phyloP scores from a whole-genome alignment of 2,797 vertebrate species.

The Numenius phaeopus region DNA sequence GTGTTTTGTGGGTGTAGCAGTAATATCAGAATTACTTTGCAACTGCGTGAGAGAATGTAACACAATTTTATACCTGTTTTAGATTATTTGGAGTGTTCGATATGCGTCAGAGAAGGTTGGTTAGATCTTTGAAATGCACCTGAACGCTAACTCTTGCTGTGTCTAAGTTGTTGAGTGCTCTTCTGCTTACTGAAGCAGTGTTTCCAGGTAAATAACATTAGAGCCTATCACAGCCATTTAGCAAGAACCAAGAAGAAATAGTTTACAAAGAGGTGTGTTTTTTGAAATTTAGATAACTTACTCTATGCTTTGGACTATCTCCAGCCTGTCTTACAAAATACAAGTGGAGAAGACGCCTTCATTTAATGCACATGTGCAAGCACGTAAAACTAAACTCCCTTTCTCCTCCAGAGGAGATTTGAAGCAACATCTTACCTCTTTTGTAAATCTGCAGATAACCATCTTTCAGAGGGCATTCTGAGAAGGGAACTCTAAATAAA shows the following conservation, averaged over 20 bases:
- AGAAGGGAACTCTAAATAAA: not conserved
- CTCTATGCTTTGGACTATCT: not conserved
- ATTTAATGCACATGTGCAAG: not conserved
- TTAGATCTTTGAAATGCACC: not conserved
- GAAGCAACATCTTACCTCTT: not conserved
- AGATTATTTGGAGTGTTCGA: not conserved
- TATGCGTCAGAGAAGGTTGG: not conserved
- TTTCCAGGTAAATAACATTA: not conserved
- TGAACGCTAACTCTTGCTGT: not conserved
- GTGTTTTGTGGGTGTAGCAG: not conserved
- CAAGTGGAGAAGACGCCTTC: not conserved
- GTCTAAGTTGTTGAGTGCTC: not conserved
- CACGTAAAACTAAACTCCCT: not conserved
- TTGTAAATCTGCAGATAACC: not conserved
- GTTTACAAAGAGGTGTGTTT: not conserved
- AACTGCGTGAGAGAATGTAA: not conserved
- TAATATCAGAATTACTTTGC: not conserved
- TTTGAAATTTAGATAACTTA: not conserved
- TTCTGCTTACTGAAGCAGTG: not conserved
- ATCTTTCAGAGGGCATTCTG: not conserved
- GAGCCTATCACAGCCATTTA: not conserved
- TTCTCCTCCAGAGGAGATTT: not conserved
- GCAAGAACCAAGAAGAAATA: not conserved
- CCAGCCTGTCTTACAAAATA: not conserved
- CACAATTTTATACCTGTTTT: not conserved